Evolutionary conservation across 2,113 vertebrate genomes (phyloP).

Genomic region (Tylochromis polylepis): DNA sequence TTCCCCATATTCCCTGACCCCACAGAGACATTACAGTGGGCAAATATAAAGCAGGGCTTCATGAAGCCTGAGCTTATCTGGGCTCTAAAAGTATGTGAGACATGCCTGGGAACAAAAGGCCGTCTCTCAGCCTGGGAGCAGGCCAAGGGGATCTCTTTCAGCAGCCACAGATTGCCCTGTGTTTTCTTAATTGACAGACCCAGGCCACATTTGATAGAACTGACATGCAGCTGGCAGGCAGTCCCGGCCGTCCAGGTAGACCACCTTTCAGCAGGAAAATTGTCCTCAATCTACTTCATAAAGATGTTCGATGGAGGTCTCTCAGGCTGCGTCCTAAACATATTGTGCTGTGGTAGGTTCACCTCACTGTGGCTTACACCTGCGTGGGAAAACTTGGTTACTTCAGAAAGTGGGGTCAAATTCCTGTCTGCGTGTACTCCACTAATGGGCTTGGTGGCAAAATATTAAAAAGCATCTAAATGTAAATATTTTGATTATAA

Average conservation of each 20-base stretch:
- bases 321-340: constrained; percentile 21
- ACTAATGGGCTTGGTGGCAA: background rate
- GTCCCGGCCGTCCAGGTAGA: constrained; percentile 75
- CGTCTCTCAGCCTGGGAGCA: constrained; percentile 77
- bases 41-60: constrained; percentile 84
- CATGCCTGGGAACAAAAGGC: constrained; percentile 85
- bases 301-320: constrained; percentile 65
- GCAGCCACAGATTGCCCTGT: constrained; percentile 88
- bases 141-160: constrained; percentile 88
- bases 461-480: background rate
- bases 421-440: background rate
- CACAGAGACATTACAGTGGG: constrained; percentile 76
- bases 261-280: constrained; percentile 86
- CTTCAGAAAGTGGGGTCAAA: background rate
- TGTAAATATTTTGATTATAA: background rate
- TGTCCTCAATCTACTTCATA: constrained; percentile 78
- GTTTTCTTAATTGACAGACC: constrained; percentile 90
- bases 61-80: constrained; percentile 83
- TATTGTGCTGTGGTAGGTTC: constrained; percentile 6
- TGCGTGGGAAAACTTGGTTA: constrained; percentile 45
- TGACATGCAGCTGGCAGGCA: constrained; percentile 79
- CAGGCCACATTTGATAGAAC: constrained; percentile 79
- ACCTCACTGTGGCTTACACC: constrained; percentile 23
- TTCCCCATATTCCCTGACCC: constrained; percentile 73
- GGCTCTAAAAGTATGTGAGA: constrained; percentile 88